These are phyloP conservation scores for Dermatemys mawii DNA, from an alignment of 2,113 vertebrate genomes.

Conservation along the genomic window DNA sequence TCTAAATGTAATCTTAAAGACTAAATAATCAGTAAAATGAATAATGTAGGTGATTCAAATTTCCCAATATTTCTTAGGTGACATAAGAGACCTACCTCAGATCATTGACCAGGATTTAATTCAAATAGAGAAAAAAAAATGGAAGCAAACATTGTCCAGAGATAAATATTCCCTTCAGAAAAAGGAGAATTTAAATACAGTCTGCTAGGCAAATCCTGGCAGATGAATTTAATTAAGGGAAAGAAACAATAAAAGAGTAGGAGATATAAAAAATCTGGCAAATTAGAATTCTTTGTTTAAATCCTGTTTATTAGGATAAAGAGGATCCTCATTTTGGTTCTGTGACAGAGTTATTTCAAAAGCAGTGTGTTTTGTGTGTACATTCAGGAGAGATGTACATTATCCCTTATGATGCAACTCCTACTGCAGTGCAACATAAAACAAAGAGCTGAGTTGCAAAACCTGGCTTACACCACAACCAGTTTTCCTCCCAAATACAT, in stretches of 20 bases:
- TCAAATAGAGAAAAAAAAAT: constrained; percentile 4
- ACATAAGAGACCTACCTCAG: background rate
- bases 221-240: constrained; percentile 65
- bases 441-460: background rate
- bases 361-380: background rate
- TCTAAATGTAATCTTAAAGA: background rate
- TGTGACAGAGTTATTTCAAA: background rate
- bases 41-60: background rate
- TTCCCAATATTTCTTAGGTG: constrained; percentile 23
- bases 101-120: constrained; percentile 1
- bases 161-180: constrained; percentile 16
- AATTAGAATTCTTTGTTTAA: constrained; percentile 29
- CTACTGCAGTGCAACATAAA: background rate
- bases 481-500: background rate
- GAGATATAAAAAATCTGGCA: constrained; percentile 47
- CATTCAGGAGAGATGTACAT: background rate
- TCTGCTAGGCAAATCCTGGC: constrained; percentile 40
- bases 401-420: background rate
- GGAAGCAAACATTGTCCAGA: constrained; percentile 6
- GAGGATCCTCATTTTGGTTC: background rate
- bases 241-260: constrained; percentile 54
- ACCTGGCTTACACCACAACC: fast-evolving
- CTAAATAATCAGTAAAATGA: background rate
- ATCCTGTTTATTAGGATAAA: constrained; percentile 63
- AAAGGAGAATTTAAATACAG: constrained; percentile 28